These are phyloP conservation scores for rat (Rattus norvegicus) DNA, from an alignment of 2,113 vertebrate species.

Conservation along the genomic window GRCr8 NC_086022.1:23143001-23143500, in stretches of 20 bases:
- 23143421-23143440: slow-evolving; percentile 69
- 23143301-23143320: slow-evolving; percentile 80
- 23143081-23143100: slow-evolving; percentile 81
- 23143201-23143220: slow-evolving; percentile 21
- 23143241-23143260: slow-evolving; percentile 52
- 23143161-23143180: slow-evolving; percentile 75
- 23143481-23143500: not conserved
- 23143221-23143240: slow-evolving; percentile 48
- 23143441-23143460: slow-evolving; percentile 44
- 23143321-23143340: slow-evolving; percentile 65
- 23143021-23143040: slow-evolving; percentile 74
- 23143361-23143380: slow-evolving; percentile 57
- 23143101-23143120: slow-evolving; percentile 81
- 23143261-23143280: slow-evolving; percentile 69
- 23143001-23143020: slow-evolving; percentile 72
- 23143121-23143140: slow-evolving; percentile 78
- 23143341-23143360: slow-evolving; percentile 66
- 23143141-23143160: slow-evolving; percentile 76
- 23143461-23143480: slow-evolving; percentile 43
- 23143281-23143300: slow-evolving; percentile 77
- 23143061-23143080: slow-evolving; percentile 82
- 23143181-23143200: slow-evolving; percentile 45
- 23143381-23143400: slow-evolving; percentile 57
- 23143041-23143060: slow-evolving; percentile 81
- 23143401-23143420: slow-evolving; percentile 5